phyloP scores from a whole-genome alignment of 2,797 vertebrate species.

The Myotis myotis region DNA sequence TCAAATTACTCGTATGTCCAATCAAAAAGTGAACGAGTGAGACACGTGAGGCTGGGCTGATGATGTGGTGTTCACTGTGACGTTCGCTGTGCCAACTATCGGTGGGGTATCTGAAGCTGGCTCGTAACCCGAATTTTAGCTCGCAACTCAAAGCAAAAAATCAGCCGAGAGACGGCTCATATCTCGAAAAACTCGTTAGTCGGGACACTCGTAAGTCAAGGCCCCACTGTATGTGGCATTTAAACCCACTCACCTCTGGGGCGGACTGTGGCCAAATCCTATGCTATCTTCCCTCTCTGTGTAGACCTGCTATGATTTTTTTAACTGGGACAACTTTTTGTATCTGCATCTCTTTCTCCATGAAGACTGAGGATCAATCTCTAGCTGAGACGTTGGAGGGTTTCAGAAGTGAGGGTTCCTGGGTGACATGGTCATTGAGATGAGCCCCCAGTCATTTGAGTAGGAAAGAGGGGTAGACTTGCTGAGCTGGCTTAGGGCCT shows the following conservation, averaged over 20 bases:
- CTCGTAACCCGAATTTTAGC: too few relatives aligned
- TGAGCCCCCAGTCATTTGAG: background rate
- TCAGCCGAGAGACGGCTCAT: too few relatives aligned
- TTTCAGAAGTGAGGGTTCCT: background rate
- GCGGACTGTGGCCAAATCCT: background rate
- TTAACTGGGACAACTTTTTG: background rate
- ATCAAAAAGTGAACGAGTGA: too few relatives aligned
- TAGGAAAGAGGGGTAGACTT: background rate
- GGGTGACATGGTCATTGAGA: fast-evolving
- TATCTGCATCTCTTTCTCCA: background rate
- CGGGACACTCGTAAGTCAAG: too few relatives aligned
- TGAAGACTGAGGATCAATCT: background rate
- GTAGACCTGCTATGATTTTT: background rate
- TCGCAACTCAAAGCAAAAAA: too few relatives aligned
- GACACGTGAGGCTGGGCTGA: too few relatives aligned
- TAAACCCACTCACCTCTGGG: background rate
- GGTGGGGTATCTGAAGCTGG: too few relatives aligned
- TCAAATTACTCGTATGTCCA: too few relatives aligned
- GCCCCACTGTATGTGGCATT: background rate
- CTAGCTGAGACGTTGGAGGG: background rate
- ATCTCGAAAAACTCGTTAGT: too few relatives aligned
- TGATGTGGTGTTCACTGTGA: too few relatives aligned
- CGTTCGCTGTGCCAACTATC: too few relatives aligned
- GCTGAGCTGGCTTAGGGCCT: background rate
- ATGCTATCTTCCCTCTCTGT: background rate